Evolutionary conservation across 2,113 vertebrate genomes (phyloP).

Genomic region (Isurus oxyrinchus): DNA sequence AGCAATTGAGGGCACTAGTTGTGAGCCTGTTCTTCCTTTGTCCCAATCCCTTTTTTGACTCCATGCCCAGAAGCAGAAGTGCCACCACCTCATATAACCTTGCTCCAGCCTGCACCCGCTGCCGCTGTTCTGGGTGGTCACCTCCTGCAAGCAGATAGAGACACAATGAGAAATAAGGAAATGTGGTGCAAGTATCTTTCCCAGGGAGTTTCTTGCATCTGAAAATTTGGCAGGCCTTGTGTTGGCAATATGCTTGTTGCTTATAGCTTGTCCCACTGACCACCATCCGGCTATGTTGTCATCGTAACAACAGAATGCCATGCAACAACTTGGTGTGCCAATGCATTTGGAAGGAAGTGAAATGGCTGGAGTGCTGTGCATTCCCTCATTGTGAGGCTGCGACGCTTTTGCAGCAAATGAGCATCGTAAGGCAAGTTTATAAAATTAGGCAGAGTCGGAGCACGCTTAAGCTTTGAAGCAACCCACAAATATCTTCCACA

Average conservation of each 20-base stretch:
- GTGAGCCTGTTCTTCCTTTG: background rate
- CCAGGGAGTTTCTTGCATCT: background rate
- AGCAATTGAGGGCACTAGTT: background rate
- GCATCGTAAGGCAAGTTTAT: no score
- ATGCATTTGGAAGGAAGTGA: no score
- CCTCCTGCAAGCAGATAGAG: background rate
- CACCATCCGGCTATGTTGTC: no score
- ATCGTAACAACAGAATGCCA: no score
- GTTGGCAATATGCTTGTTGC: background rate
- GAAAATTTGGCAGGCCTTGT: background rate
- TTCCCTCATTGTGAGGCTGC: no score
- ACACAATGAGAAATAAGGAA: background rate
- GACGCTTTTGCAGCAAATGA: no score
- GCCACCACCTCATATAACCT: background rate
- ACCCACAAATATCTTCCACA: no score
- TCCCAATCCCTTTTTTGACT: background rate
- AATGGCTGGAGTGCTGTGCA: no score
- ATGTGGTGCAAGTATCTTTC: background rate
- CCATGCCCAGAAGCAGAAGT: background rate
- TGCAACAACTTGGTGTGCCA: no score
- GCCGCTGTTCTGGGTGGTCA: background rate
- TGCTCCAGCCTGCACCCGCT: background rate
- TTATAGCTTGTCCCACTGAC: no score
- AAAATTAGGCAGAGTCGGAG: no score
- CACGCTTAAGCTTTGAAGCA: no score